Percentiles rank a stretch among this genome's conserved stretches.
These are phyloP conservation scores for Diploptera punctata DNA, from an alignment of 2,888 invertebrate species.

Conservation along the genomic window DNA sequence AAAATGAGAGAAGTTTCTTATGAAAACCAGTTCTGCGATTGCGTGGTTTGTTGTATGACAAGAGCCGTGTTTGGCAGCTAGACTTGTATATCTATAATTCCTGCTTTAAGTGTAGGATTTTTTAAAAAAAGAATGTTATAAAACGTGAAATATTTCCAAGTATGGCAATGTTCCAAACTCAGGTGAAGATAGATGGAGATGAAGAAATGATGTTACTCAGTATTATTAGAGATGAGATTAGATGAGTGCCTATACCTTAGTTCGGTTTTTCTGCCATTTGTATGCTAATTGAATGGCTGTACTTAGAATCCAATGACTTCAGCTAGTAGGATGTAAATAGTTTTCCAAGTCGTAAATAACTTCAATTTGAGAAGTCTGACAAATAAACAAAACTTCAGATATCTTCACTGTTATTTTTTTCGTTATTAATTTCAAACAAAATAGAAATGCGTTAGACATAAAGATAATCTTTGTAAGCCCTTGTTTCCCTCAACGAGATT, in stretches of 20 bases:
- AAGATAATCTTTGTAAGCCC: too few relatives aligned
- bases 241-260: neutral
- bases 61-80: neutral
- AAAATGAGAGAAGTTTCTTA: constrained; percentile 13
- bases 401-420: neutral
- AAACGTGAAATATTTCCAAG: neutral
- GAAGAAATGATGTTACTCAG: neutral
- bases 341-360: too few relatives aligned
- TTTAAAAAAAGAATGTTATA: constrained; percentile 14
- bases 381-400: neutral
- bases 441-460: too few relatives aligned
- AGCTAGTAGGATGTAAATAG: too few relatives aligned
- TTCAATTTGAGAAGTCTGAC: neutral
- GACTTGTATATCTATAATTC: neutral
- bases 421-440: too few relatives aligned
- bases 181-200: neutral
- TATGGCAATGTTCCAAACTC: constrained; percentile 13
- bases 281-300: too few relatives aligned
- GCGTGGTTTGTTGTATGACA: neutral
- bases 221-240: constrained; percentile 5
- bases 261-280: too few relatives aligned
- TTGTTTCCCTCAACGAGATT: too few relatives aligned
- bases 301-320: too few relatives aligned
- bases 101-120: neutral
- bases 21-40: constrained; percentile 5